Evolutionary conservation across 1,140 invertebrate species (phyloP).

Genomic region (Drosophila santomea): DNA sequence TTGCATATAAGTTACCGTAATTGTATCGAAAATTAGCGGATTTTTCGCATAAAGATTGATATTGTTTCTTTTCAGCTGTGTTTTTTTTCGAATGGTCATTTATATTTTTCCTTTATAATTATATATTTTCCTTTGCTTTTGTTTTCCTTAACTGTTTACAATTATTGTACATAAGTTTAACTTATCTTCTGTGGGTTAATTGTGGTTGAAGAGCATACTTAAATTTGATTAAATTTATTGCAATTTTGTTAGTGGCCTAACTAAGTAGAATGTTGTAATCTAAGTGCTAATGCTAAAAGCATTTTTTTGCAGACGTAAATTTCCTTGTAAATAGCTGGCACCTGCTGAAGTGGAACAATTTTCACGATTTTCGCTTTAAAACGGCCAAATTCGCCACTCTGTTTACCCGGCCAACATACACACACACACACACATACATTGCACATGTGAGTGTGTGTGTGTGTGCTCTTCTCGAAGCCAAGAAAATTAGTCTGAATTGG

Average conservation of each 20-base stretch:
- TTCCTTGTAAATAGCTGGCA: slow-evolving; percentile 5
- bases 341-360: slow-evolving; percentile 12
- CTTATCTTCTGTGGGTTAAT: too few species aligned
- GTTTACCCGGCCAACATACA: not conserved
- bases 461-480: slow-evolving; percentile 37
- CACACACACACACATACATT: not conserved
- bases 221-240: not conserved
- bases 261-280: slow-evolving; percentile 7
- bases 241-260: not conserved
- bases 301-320: not conserved
- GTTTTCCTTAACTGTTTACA: not conserved
- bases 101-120: not conserved
- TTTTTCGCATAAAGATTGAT: not conserved
- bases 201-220: not conserved
- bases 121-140: not conserved
- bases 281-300: not conserved
- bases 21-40: not conserved
- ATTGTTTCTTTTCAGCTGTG: not conserved
- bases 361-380: slow-evolving; percentile 16
- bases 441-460: slow-evolving; percentile 4
- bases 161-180: too few species aligned
- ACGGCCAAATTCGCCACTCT: slow-evolving; percentile 36
- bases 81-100: not conserved
- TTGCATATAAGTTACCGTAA: not conserved
- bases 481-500: slow-evolving; percentile 67